Evolutionary conservation across 2,113 vertebrate genomes (phyloP), one percentile per base, ranked within the genome.

Genomic region (Gadus macrocephalus): DNA sequence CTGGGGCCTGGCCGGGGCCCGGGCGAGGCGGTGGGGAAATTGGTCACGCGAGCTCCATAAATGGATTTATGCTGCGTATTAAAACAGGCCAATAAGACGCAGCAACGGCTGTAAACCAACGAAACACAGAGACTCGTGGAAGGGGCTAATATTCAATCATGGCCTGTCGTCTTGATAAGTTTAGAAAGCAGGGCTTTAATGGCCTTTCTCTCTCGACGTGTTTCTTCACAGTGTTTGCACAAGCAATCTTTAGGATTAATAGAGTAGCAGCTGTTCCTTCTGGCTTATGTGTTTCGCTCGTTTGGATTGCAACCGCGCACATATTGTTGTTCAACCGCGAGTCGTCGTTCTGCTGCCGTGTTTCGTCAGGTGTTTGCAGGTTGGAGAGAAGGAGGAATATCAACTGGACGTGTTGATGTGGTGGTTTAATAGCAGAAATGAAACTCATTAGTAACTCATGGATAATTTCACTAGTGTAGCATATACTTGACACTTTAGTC

Each of bases 61-160:
- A 81, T 83, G 81, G 86, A 85, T 88, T 87, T 82, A 86, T 85
- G 80, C 79, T 78, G 72, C 69, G 74, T 81, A 87, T 85, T 86
- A 84, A 85, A 83, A 84, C 42, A 84, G 77, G 77, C 42, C 86
- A 87, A 88, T 88, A 87, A 84, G 80, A 86, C 78, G 76, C 63
- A 83, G 42, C 78, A 82, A 82, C 81, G 81, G 78, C 74, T 68
- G 69, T 81, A 49, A 49, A 49, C 42, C 42, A 49, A 49, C 42
- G 42, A 49, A 49, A 81, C 69, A 81, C 68, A 72, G 74, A 59
- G 76, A 85, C 81, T 83, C 61, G 74, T 14, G 42, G 87, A 84
- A 84, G 74, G 78, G 81, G 62, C 85, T 84, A 87, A 88, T 85
- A 88, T 88, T 88, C 80, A 86, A 89, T 88, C 82, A 87, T 85